Base-by-base conservation (phyloP, 1,140 invertebrate species). In the Sesamia nonagrioides region DNA sequence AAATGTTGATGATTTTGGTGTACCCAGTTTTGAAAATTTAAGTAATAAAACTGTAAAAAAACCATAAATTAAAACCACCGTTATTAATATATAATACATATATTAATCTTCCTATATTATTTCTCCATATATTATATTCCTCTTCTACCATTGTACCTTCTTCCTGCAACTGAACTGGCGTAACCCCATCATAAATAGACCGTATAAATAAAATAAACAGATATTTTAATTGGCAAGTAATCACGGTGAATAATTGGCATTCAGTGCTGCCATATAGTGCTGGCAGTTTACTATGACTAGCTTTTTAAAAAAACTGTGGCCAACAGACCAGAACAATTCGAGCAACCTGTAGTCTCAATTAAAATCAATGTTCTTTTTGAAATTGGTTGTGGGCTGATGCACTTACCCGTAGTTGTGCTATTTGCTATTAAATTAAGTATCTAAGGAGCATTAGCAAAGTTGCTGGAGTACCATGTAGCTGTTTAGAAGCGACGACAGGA, bases 141-240 rank as follows among this genome's bases (percentile, higher is more conserved):
- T n/a, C 27, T 27, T 33, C 54, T 9, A 56, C 18, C 18, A 56
- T 13, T 13, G 21, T 21, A 58, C 2, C 5, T 27, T 54, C 8
- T 54, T 54, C 37, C 58, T 9, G 9, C 37, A 66, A 66, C 37
- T 66, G 61, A 66, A 66, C 61, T 66, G 11, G 4, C 37, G 17
- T 66, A 66, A 66, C 37, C 61, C 61, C 61, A 18, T 18, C n/a
- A 42, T 66, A 66, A 66, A 66, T 66, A 66, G 61, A 66, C 37
- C 61, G n/a, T 18, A 18, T 66, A 42, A 21, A 66, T 66, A 66
- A 66, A 66, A 37, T 66, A 66, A 66, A 66, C 37, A 66, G 37
- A 66, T 66, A 66, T 66, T 66, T 66, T 66, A 66, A 66, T 66
- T 66, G 61, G 37, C 37, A 6, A 45, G 37, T 66, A 66, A 66